phyloP scores from a whole-genome alignment of 2,797 vertebrate genomes.

The Nyctibius grandis region DNA sequence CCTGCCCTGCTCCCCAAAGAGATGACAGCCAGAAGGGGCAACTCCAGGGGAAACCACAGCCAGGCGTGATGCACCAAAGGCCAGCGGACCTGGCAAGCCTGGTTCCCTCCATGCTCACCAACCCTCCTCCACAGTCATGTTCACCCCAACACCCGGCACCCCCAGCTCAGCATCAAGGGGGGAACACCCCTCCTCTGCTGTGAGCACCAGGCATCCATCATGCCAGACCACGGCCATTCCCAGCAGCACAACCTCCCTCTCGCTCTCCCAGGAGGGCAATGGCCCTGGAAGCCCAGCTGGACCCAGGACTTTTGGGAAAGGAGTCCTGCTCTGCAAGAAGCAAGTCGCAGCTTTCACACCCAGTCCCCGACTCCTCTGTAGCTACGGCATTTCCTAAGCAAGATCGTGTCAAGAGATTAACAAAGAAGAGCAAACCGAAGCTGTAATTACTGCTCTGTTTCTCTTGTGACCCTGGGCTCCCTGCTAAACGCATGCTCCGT shows the following conservation, averaged over 20 bases:
- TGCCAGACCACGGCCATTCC: not conserved
- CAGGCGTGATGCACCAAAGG: not conserved
- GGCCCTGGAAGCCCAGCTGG: not conserved
- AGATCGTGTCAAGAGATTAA: not conserved
- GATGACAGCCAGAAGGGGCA: not conserved
- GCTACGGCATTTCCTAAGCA: not conserved
- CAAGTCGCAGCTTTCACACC: not conserved
- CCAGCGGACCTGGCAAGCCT: not conserved
- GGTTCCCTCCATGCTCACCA: not conserved
- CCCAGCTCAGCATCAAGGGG: not conserved
- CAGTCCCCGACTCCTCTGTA: not conserved
- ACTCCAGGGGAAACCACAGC: not conserved
- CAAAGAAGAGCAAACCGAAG: not conserved
- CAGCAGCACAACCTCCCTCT: not conserved
- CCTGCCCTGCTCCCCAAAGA: not conserved
- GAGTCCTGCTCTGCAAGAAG: not conserved
- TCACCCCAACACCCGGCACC: rapidly evolving
- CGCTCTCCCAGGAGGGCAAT: not conserved
- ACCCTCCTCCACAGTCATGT: rapidly evolving
- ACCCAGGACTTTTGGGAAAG: not conserved
- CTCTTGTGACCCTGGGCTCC: not conserved
- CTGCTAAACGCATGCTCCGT: not conserved
- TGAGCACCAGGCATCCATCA: rapidly evolving
- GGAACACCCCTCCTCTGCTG: not conserved
- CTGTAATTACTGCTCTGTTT: not conserved